These are phyloP conservation scores for Suricata suricatta DNA, from an alignment of 2,113 vertebrate genomes.

Conservation along the genomic window DNA sequence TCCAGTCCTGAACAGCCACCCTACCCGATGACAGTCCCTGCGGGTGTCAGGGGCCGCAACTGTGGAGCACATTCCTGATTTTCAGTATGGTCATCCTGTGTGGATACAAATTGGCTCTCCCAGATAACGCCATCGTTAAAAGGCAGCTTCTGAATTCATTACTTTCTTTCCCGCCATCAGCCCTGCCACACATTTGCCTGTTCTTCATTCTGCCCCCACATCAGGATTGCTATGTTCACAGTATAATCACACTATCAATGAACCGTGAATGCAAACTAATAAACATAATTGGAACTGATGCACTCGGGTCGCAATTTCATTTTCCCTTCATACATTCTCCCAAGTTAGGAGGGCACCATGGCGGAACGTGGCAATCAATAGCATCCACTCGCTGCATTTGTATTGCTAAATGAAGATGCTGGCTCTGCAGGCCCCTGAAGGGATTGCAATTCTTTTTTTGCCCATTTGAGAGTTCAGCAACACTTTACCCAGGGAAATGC, in stretches of 20 bases:
- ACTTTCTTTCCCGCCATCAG: conserved; percentile 29
- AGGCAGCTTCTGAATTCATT: conserved; percentile 55
- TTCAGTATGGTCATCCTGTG: not conserved
- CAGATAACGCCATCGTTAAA: not conserved
- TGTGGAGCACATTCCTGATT: not conserved
- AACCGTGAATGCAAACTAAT: conserved; percentile 76
- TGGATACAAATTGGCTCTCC: conserved; percentile 24
- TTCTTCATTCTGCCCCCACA: conserved; percentile 47
- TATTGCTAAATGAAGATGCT: conserved; percentile 58
- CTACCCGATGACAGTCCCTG: not conserved
- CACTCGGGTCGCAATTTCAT: conserved; percentile 58
- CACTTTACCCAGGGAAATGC: not conserved
- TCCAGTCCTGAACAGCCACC: not conserved
- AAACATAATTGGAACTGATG: conserved; percentile 71
- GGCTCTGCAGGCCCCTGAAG: conserved; percentile 16
- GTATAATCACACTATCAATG: conserved; percentile 63
- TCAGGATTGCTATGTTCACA: conserved; percentile 32
- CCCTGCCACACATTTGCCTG: conserved; percentile 25
- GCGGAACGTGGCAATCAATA: conserved; percentile 60
- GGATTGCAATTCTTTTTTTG: conserved; percentile 34
- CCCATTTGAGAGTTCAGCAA: conserved; percentile 16
- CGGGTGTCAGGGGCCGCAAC: not conserved
- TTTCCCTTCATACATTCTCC: conserved; percentile 22
- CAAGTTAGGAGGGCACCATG: conserved; percentile 52
- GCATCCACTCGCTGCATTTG: not conserved